Conservation (phyloP, 2,888 invertebrate genomes). For the Dioctria rufipes region DNA sequence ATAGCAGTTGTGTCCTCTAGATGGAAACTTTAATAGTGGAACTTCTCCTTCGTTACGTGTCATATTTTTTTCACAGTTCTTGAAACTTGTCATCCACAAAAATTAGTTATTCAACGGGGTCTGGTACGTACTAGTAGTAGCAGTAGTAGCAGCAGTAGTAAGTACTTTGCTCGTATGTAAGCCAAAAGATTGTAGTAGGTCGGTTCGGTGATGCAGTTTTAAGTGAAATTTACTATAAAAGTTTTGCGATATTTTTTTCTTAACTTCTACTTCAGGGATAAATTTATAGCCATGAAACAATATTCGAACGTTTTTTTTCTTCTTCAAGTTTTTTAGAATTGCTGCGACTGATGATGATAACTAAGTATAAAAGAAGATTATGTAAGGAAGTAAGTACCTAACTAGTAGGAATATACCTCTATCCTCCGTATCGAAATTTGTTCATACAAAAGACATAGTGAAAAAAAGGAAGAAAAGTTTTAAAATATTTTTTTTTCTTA, state of each 20-base stretch:
- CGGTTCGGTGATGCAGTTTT: constrained; percentile 21
- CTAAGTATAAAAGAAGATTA: too few relatives aligned
- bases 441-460: too few relatives aligned
- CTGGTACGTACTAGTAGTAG: not conserved
- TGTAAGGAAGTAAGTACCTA: too few relatives aligned
- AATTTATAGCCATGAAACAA: constrained; percentile 43
- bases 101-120: constrained; percentile 45
- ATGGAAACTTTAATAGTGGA: constrained; percentile 20
- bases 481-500: constrained; percentile 17
- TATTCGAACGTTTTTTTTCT: not conserved
- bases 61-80: constrained; percentile 47
- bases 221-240: constrained; percentile 29
- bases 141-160: too few relatives aligned
- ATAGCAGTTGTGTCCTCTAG: constrained; percentile 12
- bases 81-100: constrained; percentile 48
- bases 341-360: too few relatives aligned
- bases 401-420: too few relatives aligned
- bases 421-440: too few relatives aligned
- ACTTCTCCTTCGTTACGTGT: constrained; percentile 40
- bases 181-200: constrained; percentile 3
- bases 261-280: not conserved
- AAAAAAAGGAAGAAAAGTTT: not conserved
- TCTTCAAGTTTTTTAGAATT: too few relatives aligned
- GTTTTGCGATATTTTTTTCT: not conserved
- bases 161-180: not conserved